These are phyloP conservation scores for Theristus sp. DNA, from an alignment of 2,888 invertebrate genomes.

Conservation along the genomic window DNA sequence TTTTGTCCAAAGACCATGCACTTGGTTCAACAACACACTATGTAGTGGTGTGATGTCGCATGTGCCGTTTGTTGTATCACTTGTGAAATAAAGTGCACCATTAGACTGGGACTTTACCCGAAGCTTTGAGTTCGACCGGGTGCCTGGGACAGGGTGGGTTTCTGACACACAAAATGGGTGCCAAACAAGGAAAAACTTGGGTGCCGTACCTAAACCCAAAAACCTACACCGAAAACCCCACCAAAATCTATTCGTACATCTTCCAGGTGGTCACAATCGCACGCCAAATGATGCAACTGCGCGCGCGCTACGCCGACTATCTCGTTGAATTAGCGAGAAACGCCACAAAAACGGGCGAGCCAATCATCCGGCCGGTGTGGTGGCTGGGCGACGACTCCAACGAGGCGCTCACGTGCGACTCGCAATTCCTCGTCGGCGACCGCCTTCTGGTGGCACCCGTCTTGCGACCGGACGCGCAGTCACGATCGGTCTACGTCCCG, in stretches of 20 bases:
- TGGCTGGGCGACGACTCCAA: conserved; percentile 38
- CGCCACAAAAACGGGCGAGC: conserved; percentile 49
- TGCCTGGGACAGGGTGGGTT: too few relatives aligned
- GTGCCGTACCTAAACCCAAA: neutral
- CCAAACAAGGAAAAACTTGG: neutral
- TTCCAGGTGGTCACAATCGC: conserved; percentile 40
- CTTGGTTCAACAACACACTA: too few relatives aligned
- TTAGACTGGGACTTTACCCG: conserved; percentile 16
- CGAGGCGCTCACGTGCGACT: too few relatives aligned
- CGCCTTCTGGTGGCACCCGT: too few relatives aligned
- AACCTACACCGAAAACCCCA: neutral
- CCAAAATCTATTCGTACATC: neutral
- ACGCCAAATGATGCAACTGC: conserved; percentile 43
- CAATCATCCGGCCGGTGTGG: conserved; percentile 71
- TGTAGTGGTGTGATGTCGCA: too few relatives aligned
- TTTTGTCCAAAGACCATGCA: too few relatives aligned
- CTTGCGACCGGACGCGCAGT: too few relatives aligned
- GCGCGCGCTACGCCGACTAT: conserved; percentile 36
- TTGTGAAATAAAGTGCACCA: too few relatives aligned
- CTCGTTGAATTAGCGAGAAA: conserved; percentile 42
- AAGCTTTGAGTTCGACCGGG: neutral
- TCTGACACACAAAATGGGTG: neutral
- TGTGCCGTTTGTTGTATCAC: too few relatives aligned
- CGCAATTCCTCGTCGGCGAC: too few relatives aligned
- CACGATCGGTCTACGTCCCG: too few relatives aligned